Conservation (phyloP, 2,113 vertebrate species). For the Anhinga rufa region DNA sequence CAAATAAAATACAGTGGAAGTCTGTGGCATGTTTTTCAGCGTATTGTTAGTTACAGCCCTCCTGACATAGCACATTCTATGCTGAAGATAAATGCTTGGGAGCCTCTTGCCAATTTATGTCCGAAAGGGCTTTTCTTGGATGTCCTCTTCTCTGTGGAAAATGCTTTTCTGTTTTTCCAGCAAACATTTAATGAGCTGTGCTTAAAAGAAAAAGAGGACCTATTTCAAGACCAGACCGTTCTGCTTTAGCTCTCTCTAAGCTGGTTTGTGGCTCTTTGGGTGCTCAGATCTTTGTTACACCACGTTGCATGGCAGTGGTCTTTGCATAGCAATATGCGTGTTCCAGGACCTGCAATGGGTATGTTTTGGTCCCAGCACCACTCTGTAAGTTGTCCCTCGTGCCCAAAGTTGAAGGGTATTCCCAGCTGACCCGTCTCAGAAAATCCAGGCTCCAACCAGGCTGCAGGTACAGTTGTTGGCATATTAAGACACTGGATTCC, state of each 20-base stretch:
- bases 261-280: background rate
- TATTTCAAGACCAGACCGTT: conserved; percentile 1
- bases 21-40: conserved; percentile 72
- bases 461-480: background rate
- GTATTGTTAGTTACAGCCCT: conserved; percentile 73
- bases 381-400: rapidly evolving
- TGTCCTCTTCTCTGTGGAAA: conserved; percentile 62
- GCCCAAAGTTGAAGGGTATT: background rate
- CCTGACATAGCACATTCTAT: conserved; percentile 75
- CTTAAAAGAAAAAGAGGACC: conserved; percentile 36
- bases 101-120: conserved; percentile 62
- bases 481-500: background rate
- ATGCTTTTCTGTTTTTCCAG: conserved; percentile 70
- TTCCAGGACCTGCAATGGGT: background rate
- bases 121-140: conserved; percentile 71
- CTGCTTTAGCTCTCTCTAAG: background rate
- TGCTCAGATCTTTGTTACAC: background rate
- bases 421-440: background rate
- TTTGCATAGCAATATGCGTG: background rate
- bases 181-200: conserved; percentile 60
- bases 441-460: background rate
- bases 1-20: conserved; percentile 75
- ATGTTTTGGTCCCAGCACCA: background rate
- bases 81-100: conserved; percentile 69
- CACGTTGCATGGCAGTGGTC: rapidly evolving